These are phyloP conservation scores for Stigmatopora nigra DNA, from an alignment of 2,113 vertebrate genomes.

Conservation along the genomic window DNA sequence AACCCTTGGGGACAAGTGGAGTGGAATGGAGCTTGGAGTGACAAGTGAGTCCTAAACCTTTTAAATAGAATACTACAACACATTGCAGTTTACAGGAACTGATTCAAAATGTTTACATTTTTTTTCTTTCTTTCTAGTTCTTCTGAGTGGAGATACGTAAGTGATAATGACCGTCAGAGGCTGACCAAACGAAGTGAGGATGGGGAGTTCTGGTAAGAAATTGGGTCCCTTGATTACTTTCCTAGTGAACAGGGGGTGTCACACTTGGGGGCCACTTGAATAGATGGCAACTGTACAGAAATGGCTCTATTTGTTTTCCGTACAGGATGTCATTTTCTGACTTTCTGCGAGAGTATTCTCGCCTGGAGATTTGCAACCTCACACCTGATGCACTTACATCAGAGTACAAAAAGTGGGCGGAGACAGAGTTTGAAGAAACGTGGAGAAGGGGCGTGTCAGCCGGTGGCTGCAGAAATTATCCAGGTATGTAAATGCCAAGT, in stretches of 20 bases:
- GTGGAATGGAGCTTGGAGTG: slow-evolving; percentile 85
- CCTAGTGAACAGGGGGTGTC: too few species aligned
- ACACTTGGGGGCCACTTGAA: too few species aligned
- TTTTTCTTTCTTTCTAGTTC: too few species aligned
- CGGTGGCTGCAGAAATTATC: slow-evolving; percentile 85
- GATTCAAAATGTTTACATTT: neutral
- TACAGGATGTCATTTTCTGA: slow-evolving; percentile 85
- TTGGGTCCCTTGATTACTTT: too few species aligned
- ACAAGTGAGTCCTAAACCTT: slow-evolving; percentile 62
- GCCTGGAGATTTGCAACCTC: slow-evolving; percentile 89
- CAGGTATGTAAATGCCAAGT: slow-evolving; percentile 56
- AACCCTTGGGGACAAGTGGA: slow-evolving; percentile 86
- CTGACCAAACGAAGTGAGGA: slow-evolving; percentile 73
- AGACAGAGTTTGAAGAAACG: slow-evolving; percentile 79
- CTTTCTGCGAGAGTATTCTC: slow-evolving; percentile 82
- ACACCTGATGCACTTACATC: slow-evolving; percentile 80
- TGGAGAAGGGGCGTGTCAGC: slow-evolving; percentile 84
- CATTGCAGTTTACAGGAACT: neutral
- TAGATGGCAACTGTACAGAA: too few species aligned
- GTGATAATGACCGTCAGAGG: slow-evolving; percentile 52
- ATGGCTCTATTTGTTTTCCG: neutral
- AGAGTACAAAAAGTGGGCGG: slow-evolving; percentile 77
- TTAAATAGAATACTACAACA: neutral
- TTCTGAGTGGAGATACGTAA: slow-evolving; percentile 71
- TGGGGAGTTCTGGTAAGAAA: slow-evolving; percentile 76